Conservation (phyloP, 1,140 invertebrate genomes). For the Chironomus tepperi region DNA sequence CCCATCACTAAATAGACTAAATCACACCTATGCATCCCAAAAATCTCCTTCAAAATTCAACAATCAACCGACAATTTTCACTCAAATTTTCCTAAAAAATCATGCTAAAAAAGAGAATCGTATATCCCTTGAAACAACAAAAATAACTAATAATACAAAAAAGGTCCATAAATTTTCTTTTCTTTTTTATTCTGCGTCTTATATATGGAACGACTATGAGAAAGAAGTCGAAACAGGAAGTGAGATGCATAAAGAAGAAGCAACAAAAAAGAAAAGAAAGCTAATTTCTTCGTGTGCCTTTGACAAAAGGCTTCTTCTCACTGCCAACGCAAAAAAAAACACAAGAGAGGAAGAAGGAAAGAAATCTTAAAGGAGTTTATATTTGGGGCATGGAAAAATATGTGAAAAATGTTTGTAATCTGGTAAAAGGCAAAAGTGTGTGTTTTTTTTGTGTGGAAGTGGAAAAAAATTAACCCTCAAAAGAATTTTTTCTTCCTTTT, state of each 20-base stretch:
- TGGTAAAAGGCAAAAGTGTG: neutral
- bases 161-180: conserved; percentile 22
- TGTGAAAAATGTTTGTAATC: conserved; percentile 22
- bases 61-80: too few relatives aligned
- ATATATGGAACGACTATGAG: neutral
- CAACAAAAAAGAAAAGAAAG: neutral
- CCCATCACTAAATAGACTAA: too few relatives aligned
- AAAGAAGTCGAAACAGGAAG: conserved; percentile 1
- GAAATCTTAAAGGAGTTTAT: conserved; percentile 3
- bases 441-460: neutral
- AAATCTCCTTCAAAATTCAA: too few relatives aligned
- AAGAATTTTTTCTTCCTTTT: conserved; percentile 16
- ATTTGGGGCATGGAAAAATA: conserved; percentile 8
- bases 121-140: neutral
- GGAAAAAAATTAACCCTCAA: conserved; percentile 22
- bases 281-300: conserved; percentile 10
- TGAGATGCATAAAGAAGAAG: neutral
- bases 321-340: neutral
- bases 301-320: conserved; percentile 15
- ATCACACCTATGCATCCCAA: too few relatives aligned
- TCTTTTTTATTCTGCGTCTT: conserved; percentile 1
- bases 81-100: neutral
- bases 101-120: neutral
- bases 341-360: neutral
- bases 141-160: conserved; percentile 19